A percentile compares a stretch with the other conserved stretches of the same genome.
phyloP scores from a whole-genome alignment of 2,113 vertebrate species.

The Emydura subglobosa region DNA sequence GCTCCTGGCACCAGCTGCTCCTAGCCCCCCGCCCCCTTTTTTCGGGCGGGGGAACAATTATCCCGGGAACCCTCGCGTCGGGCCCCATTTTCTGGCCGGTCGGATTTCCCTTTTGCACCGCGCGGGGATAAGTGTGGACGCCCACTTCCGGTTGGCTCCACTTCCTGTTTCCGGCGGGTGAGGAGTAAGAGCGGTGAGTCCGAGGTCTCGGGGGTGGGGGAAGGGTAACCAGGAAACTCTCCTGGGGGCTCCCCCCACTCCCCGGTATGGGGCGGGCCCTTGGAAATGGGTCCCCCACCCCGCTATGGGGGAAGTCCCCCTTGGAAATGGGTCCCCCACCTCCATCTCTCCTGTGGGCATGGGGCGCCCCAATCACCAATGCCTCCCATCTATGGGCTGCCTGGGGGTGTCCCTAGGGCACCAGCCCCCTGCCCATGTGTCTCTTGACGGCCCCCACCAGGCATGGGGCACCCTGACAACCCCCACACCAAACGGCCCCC shows the following conservation, averaged over 20 bases:
- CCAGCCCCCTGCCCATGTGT: too few relatives aligned
- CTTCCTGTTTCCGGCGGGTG: background rate
- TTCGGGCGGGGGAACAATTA: background rate
- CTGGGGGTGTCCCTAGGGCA: background rate
- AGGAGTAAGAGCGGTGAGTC: conserved; percentile 4
- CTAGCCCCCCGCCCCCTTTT: background rate
- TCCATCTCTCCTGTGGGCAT: background rate
- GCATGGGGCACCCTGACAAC: background rate
- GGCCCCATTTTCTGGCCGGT: background rate
- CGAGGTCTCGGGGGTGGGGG: rapidly evolving
- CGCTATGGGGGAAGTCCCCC: background rate
- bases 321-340: background rate
- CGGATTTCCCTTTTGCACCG: background rate
- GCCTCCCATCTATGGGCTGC: background rate
- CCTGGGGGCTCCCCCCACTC: too few relatives aligned
- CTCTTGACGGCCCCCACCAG: background rate
- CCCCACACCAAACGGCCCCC: background rate
- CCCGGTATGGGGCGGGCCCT: too few relatives aligned
- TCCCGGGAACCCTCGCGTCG: conserved; percentile 44
- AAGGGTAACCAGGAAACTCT: background rate
- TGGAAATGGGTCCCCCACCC: background rate
- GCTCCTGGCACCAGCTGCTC: background rate
- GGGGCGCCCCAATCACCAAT: background rate
- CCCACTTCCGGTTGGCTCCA: background rate
- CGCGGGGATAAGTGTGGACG: background rate